Conservation (phyloP, 2,113 vertebrate species). For the Serinus canaria region DNA sequence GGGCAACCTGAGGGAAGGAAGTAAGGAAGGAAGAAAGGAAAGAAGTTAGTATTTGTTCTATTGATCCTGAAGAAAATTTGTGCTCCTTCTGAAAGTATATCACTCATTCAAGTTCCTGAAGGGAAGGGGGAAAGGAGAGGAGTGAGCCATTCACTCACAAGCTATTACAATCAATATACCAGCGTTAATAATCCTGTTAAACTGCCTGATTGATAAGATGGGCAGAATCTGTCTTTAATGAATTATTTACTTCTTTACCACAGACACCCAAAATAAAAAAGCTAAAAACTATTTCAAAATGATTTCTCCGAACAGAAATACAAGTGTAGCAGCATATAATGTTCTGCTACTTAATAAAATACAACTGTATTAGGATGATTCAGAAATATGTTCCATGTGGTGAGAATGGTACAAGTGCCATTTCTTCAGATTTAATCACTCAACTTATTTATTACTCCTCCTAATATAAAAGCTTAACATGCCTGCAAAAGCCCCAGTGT, state of each 20-base stretch:
- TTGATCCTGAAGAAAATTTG: not conserved
- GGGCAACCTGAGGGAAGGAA: not conserved
- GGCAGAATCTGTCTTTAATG: not conserved
- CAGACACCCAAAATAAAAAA: not conserved
- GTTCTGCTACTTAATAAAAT: not conserved
- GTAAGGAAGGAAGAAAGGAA: not conserved
- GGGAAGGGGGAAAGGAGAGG: not conserved
- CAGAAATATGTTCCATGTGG: rapidly evolving
- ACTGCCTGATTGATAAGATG: not conserved
- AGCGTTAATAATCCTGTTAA: not conserved
- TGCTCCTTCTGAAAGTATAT: not conserved
- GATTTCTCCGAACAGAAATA: not conserved
- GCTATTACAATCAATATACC: not conserved
- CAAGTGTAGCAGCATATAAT: not conserved
- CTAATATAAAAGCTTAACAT: not conserved
- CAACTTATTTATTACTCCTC: not conserved
- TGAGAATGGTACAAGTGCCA: not conserved
- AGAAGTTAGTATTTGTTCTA: not conserved
- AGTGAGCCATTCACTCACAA: not conserved
- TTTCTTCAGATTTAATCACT: not conserved
- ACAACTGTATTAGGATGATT: not conserved
- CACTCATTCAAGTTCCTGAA: not conserved
- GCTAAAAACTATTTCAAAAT: not conserved
- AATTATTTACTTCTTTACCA: not conserved
- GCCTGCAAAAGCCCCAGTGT: not conserved